phyloP scores from a whole-genome alignment of 2,797 vertebrate genomes.

The Brotula barbata region DNA sequence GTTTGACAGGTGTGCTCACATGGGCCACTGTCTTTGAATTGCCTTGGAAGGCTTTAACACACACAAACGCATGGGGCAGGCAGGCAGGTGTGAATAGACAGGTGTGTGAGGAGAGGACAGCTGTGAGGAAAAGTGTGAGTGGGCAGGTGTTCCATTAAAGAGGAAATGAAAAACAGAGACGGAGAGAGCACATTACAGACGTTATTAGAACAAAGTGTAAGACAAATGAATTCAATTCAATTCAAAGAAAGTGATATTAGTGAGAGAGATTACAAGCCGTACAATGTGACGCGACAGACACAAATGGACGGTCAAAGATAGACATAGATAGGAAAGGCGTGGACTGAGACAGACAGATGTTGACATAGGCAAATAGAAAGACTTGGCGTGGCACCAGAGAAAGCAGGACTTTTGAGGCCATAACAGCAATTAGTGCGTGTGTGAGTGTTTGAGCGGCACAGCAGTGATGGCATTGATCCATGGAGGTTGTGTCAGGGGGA shows the following conservation, averaged over 20 bases:
- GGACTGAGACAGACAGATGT: slow-evolving; percentile 52
- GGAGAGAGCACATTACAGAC: slow-evolving; percentile 16
- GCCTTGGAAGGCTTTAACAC: slow-evolving; percentile 45
- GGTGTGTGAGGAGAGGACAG: slow-evolving; percentile 74
- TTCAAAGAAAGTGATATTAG: neutral
- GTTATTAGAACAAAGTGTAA: neutral
- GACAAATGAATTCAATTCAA: slow-evolving; percentile 4
- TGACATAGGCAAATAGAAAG: slow-evolving; percentile 60
- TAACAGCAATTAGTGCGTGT: slow-evolving; percentile 62
- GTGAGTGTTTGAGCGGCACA: slow-evolving; percentile 51
- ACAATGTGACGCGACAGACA: slow-evolving; percentile 7
- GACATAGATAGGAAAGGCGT: slow-evolving; percentile 44
- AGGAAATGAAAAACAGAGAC: slow-evolving; percentile 27
- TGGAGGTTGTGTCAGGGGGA: slow-evolving; percentile 79
- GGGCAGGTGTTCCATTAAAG: slow-evolving; percentile 79
- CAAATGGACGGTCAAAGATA: slow-evolving; percentile 29
- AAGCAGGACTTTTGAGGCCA: slow-evolving; percentile 67
- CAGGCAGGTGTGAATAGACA: slow-evolving; percentile 73
- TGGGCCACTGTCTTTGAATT: slow-evolving; percentile 59
- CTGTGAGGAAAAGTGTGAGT: slow-evolving; percentile 74
- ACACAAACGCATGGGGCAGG: slow-evolving; percentile 37
- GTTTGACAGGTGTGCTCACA: slow-evolving; percentile 72
- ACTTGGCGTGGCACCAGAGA: slow-evolving; percentile 62
- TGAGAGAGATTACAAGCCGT: too few relatives aligned
- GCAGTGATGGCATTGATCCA: slow-evolving; percentile 82